Evolutionary conservation across 2,888 invertebrate genomes (phyloP), one percentile per base, ranked within the genome.

Genomic region (Oscheius sp.): DNA sequence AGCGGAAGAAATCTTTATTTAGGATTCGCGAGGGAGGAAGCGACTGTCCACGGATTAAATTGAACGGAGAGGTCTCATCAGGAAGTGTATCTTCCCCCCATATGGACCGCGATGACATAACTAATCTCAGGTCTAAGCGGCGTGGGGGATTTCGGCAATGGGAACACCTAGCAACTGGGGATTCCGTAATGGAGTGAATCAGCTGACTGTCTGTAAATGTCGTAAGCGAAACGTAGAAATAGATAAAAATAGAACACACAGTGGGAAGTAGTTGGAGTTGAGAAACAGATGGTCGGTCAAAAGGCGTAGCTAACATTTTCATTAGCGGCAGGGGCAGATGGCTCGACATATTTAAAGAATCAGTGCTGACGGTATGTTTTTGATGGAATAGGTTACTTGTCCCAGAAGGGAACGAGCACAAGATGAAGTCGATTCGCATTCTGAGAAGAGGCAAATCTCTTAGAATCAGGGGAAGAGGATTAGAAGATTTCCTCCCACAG

Each of bases 301-400:
- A 61, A 61, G 61, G n/a, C 61, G 61, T 6, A 61, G 61, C 61
- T 61, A 61, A 23, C 61, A 61, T 61, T 61, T 58, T 61, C 61
- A 61, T 61, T 7, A 61, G 43, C 43, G 43, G 45, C 41, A 59
- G 35, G 35, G 35, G 61, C 61, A 61, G 61, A 61, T 61, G 61
- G 61, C n/a, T n/a, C n/a, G 58, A 13, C 16, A 49, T 16, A 3
- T 7, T 16, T 49, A n/a, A 49, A 49, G 16, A 18, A 49, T 35
- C 5, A 49, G 13, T 18, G n/a, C 49, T 49, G 13, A 3, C 13
- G 49, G 49, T 49, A n/a, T 18, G 13, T 49, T 49, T 49, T 16
- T 13, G 13, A n/a, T 5, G 18, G 13, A 13, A 49, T 7, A 35
- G 35, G 5, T 6, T 35, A 35, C 35, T 9, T 35, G 9, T 9